Base-by-base conservation (phyloP, 2,797 vertebrate species). In the Peromyscus melanophrys region DNA sequence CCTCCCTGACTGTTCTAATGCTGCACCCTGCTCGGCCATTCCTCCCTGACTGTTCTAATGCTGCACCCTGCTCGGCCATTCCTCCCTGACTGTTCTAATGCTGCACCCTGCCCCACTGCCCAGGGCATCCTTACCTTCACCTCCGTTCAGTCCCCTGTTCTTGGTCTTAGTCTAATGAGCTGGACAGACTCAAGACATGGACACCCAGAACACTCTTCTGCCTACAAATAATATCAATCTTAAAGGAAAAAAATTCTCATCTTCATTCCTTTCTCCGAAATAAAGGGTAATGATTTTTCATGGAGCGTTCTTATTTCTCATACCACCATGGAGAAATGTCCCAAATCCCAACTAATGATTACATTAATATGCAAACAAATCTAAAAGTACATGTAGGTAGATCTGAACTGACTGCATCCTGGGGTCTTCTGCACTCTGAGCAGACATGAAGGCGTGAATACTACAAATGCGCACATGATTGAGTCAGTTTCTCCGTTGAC, bases 281-380 rank as follows among this genome's bases (percentile, higher is more conserved):
- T 29, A n/a, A 96, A 95, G 94, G 57, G 61, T 14, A 6, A 34
- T 19, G 34, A 71, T 55, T 92, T 91, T 85, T 90, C 23, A 81
- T 89, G 29, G 91, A n/a, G 19, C 40, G 1, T 16, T 85, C 31
- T 93, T 86, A 86, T 61, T 95, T 94, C 34, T 27, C 4, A 34
- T 52, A 91, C 12, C 27, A 94, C 80, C 25, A 61, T 65, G 49
- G 10, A 73, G 7, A 82, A 69, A 88, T 65, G 78, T 95, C 46
- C 40, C 4, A 85, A 57, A 17, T 78, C 17, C n/a, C 82, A 92
- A 67, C 37, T 61, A 95, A 86, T 87, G 10, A 75, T 40, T 40
- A 92, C 55, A 80, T 73, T 61, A 92, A 77, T 29, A 80, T 27
- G n/a, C 27, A 23, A 37, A 65, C 11, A 91, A 85, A 61, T 67